Conservation (phyloP, 2,888 invertebrate species). For the Nomada ruficornis region DNA sequence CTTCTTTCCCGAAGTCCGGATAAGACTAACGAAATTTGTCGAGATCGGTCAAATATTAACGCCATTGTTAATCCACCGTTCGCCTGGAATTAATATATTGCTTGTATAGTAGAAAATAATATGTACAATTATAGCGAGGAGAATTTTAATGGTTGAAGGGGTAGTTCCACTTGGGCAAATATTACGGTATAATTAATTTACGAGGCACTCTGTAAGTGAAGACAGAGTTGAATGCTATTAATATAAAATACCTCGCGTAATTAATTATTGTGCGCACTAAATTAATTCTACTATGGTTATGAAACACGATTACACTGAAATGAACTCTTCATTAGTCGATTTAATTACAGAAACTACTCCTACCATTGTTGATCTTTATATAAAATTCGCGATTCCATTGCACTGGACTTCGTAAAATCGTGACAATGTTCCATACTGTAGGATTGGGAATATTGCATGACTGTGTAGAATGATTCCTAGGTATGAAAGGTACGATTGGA, state of each 20-base stretch:
- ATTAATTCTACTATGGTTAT: neutral
- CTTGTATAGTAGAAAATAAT: neutral
- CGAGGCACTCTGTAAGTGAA: no score
- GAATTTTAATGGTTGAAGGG: no score
- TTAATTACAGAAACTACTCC: neutral
- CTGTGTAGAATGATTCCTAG: no score
- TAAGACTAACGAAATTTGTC: neutral
- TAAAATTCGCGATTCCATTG: slow-evolving; percentile 27
- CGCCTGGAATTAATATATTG: no score
- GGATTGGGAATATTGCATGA: no score
- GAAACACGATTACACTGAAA: neutral
- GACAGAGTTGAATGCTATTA: no score
- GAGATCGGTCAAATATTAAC: neutral
- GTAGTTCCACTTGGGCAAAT: no score
- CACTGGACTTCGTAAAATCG: slow-evolving; percentile 9
- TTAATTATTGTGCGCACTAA: neutral
- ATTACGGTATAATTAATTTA: no score
- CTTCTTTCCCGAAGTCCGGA: neutral
- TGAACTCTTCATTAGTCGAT: neutral
- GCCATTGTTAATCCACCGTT: neutral
- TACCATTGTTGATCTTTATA: slow-evolving; percentile 16
- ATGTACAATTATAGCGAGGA: no score
- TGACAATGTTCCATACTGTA: slow-evolving; percentile 7
- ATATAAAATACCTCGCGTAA: neutral
- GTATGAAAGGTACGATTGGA: no score